Percentiles rank a stretch among this genome's conserved stretches.
These are phyloP conservation scores for Riparia riparia DNA, from an alignment of 2,113 vertebrate species.

Conservation along the genomic window DNA sequence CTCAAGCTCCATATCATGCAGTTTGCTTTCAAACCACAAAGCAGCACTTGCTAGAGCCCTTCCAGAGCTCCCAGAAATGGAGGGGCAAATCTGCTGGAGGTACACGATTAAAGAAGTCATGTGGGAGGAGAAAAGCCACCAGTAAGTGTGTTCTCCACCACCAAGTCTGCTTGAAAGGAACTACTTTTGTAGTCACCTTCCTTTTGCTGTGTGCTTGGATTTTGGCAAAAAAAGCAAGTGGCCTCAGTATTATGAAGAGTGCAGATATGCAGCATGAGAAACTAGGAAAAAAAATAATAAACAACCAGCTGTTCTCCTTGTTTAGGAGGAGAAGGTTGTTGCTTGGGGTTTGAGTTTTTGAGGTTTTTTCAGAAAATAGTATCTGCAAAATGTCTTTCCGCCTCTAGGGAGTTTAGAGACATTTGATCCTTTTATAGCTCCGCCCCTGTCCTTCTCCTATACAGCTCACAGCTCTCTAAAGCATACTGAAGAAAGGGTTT, in stretches of 20 bases:
- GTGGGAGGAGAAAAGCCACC: not conserved
- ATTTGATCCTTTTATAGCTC: not conserved
- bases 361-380: not conserved
- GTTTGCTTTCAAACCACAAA: not conserved
- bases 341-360: not conserved
- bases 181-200: not conserved
- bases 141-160: not conserved
- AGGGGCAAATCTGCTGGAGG: not conserved
- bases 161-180: not conserved
- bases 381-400: not conserved
- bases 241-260: not conserved
- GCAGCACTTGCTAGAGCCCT: not conserved
- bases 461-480: not conserved
- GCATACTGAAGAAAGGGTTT: not conserved
- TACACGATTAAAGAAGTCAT: not conserved
- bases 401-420: not conserved
- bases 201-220: not conserved
- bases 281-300: not conserved
- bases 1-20: fast-evolving
- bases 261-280: not conserved
- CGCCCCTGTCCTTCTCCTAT: not conserved
- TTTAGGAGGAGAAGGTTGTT: not conserved
- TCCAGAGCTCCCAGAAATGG: not conserved
- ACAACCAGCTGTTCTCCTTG: not conserved
- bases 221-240: not conserved